A percentile compares a stretch with the other conserved stretches of the same genome.
Evolutionary conservation across 2,113 vertebrate species (phyloP).

Genomic region (Eleginops maclovinus): DNA sequence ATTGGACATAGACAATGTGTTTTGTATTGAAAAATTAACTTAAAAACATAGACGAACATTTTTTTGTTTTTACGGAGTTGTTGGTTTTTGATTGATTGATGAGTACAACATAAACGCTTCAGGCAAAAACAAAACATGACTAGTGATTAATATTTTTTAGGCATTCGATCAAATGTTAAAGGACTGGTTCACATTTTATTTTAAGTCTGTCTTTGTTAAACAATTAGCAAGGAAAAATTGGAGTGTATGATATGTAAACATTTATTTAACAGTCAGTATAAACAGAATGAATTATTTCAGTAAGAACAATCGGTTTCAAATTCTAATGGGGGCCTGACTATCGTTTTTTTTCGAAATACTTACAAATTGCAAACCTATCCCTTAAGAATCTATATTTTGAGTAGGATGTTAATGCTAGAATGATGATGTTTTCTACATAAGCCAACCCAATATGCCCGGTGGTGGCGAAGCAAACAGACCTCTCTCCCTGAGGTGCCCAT

Average conservation of each 20-base stretch:
- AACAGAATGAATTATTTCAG: background rate
- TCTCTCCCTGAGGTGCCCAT: slow-evolving; percentile 33
- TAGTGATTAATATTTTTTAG: slow-evolving; percentile 10
- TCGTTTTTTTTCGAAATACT: slow-evolving; percentile 16
- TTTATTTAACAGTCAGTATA: background rate
- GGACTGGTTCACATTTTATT: slow-evolving; percentile 1
- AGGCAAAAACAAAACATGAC: slow-evolving; percentile 7
- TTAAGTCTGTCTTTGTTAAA: too few relatives aligned
- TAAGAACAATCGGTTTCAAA: too few relatives aligned
- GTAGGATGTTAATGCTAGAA: slow-evolving; percentile 21
- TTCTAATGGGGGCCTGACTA: background rate
- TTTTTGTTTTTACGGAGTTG: too few relatives aligned
- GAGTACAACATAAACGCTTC: slow-evolving; percentile 25
- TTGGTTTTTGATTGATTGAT: slow-evolving; percentile 35
- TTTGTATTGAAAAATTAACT: too few relatives aligned
- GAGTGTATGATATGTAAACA: too few relatives aligned
- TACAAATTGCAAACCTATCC: background rate
- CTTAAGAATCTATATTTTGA: slow-evolving; percentile 30
- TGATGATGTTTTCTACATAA: slow-evolving; percentile 25
- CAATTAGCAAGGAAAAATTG: too few relatives aligned
- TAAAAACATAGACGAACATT: background rate
- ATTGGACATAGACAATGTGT: background rate
- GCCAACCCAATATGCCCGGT: slow-evolving; percentile 44
- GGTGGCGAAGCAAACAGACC: slow-evolving; percentile 54
- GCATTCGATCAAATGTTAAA: slow-evolving; percentile 18